These are phyloP conservation scores for Nothoprocta pentlandii DNA, from an alignment of 2,113 vertebrate species.

Conservation along the genomic window DNA sequence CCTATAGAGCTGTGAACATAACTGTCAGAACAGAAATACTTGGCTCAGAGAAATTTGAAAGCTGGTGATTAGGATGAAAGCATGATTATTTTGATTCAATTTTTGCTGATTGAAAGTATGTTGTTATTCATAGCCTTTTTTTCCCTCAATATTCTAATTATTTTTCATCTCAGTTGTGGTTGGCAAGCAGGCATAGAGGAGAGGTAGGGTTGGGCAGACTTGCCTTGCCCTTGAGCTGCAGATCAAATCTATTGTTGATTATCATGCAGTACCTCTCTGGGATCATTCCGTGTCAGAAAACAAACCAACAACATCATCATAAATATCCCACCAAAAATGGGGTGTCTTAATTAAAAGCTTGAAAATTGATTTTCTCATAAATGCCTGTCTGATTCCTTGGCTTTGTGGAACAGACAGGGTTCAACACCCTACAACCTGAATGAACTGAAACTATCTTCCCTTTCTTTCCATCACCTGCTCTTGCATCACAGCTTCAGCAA, in stretches of 20 bases:
- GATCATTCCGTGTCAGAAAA: constrained; percentile 35
- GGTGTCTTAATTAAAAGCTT: background rate
- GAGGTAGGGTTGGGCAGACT: background rate
- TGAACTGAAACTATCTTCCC: background rate
- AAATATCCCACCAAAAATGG: background rate
- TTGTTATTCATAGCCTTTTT: background rate
- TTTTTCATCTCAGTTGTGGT: background rate
- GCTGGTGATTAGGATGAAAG: background rate
- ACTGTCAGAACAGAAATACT: background rate
- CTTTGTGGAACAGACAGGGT: background rate
- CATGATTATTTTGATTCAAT: background rate
- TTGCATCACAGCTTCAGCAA: background rate
- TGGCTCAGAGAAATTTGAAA: background rate
- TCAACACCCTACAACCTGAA: background rate
- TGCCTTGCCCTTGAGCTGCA: background rate
- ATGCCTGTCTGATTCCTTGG: background rate
- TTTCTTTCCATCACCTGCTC: background rate
- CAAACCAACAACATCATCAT: constrained; percentile 8
- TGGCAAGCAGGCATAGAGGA: background rate
- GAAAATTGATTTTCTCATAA: constrained; percentile 6
- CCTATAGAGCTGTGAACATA: background rate
- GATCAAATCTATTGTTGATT: background rate
- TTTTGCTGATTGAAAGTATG: background rate
- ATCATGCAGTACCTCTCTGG: background rate
- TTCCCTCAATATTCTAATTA: background rate